Evolutionary conservation across 1,140 invertebrate genomes (phyloP).

Genomic region (Panonychus citri): DNA sequence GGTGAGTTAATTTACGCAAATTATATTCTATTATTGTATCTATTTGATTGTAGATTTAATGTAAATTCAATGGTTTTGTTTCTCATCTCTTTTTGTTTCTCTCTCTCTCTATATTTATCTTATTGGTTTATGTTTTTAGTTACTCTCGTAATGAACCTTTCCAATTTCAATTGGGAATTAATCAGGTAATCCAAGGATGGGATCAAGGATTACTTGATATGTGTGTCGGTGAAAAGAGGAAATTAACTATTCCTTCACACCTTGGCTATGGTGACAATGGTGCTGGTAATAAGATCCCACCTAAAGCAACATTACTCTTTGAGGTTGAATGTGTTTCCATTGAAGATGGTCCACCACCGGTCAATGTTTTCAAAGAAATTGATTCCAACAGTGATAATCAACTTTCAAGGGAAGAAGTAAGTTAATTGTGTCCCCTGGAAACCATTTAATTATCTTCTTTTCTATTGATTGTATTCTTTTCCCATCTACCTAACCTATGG

Average conservation of each 20-base stretch:
- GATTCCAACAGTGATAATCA: conserved; percentile 66
- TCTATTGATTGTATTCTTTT: too few species aligned
- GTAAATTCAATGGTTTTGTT: background rate
- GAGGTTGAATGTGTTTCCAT: conserved; percentile 73
- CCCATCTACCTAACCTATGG: too few species aligned
- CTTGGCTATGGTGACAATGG: conserved; percentile 74
- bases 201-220: conserved; percentile 72
- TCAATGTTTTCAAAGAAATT: conserved; percentile 60
- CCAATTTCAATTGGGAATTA: conserved; percentile 23
- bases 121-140: conserved; percentile 9
- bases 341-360: conserved; percentile 31
- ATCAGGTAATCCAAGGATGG: conserved; percentile 34
- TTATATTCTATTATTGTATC: background rate
- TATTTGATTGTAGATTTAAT: background rate
- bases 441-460: background rate
- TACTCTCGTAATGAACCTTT: conserved; percentile 23
- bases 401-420: conserved; percentile 78
- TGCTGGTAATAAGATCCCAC: conserved; percentile 38
- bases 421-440: background rate
- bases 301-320: conserved; percentile 52
- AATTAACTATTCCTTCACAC: conserved; percentile 60
- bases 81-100: background rate
- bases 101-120: background rate
- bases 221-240: conserved; percentile 82
- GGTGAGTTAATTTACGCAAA: conserved; percentile 26